phyloP scores from a whole-genome alignment of 2,797 vertebrate species.

The Lepilemur septentrionalis region DNA sequence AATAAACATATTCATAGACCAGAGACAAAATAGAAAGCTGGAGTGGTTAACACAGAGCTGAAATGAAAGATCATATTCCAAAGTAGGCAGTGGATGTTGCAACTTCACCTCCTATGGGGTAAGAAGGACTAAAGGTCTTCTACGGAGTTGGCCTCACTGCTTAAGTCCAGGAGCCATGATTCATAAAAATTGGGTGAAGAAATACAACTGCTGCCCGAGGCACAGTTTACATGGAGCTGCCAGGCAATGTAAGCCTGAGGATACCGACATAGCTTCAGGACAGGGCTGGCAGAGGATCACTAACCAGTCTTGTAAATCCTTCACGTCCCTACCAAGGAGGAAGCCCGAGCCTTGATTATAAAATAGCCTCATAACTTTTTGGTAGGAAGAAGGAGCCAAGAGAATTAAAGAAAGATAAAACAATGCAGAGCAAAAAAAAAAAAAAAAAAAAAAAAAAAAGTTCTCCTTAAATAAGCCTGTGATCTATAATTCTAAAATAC shows the following conservation, averaged over 20 bases:
- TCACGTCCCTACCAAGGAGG: neutral
- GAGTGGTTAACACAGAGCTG: neutral
- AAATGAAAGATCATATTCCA: neutral
- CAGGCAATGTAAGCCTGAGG: slow-evolving; percentile 24
- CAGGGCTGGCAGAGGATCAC: neutral
- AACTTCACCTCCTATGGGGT: neutral
- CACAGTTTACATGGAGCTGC: neutral
- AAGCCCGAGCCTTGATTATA: neutral
- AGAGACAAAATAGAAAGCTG: slow-evolving; percentile 22
- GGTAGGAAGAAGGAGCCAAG: neutral
- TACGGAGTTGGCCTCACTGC: neutral
- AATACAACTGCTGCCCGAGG: slow-evolving; percentile 1
- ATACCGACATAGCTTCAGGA: neutral
- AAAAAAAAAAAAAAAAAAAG: neutral
- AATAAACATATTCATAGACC: neutral
- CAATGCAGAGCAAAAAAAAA: neutral
- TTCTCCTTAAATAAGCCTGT: neutral
- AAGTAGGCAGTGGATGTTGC: neutral
- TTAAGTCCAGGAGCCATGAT: neutral
- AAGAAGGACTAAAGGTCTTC: neutral
- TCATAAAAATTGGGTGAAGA: neutral
- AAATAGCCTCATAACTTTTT: neutral
- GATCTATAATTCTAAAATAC: slow-evolving; percentile 15
- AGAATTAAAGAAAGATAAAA: neutral
- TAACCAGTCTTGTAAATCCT: neutral